Percentiles rank a stretch among this genome's conserved stretches.
Evolutionary conservation across 2,797 vertebrate genomes (phyloP).

Genomic region (Lepus townsendii): DNA sequence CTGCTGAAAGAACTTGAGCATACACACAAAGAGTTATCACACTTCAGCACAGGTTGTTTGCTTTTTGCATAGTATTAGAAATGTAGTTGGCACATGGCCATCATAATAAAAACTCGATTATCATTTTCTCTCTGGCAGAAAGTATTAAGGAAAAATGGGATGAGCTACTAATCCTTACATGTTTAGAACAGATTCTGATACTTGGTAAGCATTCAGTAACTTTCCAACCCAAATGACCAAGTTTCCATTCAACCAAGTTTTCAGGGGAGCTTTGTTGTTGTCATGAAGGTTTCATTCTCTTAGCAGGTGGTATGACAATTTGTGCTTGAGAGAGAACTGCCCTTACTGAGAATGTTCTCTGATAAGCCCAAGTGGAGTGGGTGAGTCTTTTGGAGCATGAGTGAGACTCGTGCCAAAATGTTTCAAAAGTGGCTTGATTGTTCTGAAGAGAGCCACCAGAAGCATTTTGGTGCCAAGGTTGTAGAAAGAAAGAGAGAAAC

Average conservation of each 20-base stretch:
- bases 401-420: neutral
- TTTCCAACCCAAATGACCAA: neutral
- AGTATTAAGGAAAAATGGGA: neutral
- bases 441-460: neutral
- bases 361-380: neutral
- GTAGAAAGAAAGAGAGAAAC: neutral
- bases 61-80: neutral
- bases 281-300: slow-evolving; percentile 14
- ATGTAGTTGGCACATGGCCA: neutral
- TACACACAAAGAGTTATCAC: neutral
- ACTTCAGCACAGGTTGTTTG: neutral
- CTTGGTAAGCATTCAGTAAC: neutral
- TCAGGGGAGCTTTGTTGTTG: neutral
- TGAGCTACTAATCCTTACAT: neutral
- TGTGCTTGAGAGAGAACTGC: neutral
- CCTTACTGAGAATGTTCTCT: neutral
- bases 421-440: neutral
- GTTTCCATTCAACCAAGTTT: neutral
- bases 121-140: neutral
- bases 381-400: neutral
- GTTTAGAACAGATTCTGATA: neutral
- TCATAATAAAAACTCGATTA: slow-evolving; percentile 3
- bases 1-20: neutral
- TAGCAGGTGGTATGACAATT: neutral
- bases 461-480: neutral